A percentile compares a stretch with the other conserved stretches of the same genome.
Evolutionary conservation across 2,888 invertebrate genomes (phyloP).

Genomic region (Oligia latruncula): DNA sequence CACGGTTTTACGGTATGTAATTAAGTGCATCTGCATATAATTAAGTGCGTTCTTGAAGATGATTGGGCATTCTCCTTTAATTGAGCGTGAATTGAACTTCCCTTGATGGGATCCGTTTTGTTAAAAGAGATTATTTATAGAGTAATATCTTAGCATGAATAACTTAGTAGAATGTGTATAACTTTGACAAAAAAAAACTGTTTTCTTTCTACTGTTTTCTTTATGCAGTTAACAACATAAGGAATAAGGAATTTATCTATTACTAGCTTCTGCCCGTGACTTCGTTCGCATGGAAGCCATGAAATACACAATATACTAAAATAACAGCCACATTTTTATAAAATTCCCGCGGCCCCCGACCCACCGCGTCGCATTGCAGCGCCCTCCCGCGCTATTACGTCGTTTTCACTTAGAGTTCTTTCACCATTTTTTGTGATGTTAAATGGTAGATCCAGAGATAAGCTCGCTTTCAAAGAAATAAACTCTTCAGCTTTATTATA

Average conservation of each 20-base stretch:
- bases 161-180: neutral
- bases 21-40: constrained; percentile 31
- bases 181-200: neutral
- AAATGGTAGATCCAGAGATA: too few relatives aligned
- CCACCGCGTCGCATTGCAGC: neutral
- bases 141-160: neutral
- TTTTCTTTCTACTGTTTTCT: too few relatives aligned
- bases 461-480: too few relatives aligned
- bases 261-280: neutral
- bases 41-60: constrained; percentile 34
- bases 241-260: neutral
- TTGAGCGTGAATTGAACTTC: constrained; percentile 19
- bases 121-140: neutral
- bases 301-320: too few relatives aligned
- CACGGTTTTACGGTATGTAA: constrained; percentile 21
- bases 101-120: neutral
- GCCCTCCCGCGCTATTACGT: neutral
- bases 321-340: too few relatives aligned
- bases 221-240: neutral
- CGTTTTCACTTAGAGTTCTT: too few relatives aligned
- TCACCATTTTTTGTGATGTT: too few relatives aligned
- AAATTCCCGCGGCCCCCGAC: too few relatives aligned
- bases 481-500: too few relatives aligned
- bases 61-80: constrained; percentile 25
- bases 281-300: neutral